Evolutionary conservation across 2,113 vertebrate genomes (phyloP).

Genomic region (Mobula birostris): DNA sequence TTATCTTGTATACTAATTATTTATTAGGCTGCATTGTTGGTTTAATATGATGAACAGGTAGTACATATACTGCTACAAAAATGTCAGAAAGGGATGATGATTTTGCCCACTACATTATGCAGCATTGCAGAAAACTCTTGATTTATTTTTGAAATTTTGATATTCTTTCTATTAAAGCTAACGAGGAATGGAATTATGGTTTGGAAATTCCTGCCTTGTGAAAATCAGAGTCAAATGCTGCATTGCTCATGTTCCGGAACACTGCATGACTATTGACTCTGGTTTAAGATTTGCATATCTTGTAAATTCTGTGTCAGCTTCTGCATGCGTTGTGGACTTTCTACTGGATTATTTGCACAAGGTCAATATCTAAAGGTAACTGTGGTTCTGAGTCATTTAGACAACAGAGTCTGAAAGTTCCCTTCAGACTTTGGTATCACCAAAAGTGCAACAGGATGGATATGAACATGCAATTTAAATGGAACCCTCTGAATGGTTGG

Average conservation of each 20-base stretch:
- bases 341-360: background rate
- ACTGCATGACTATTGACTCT: background rate
- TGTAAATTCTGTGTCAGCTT: slow-evolving; percentile 23
- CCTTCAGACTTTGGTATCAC: background rate
- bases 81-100: background rate
- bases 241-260: background rate
- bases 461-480: no score
- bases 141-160: background rate
- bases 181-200: background rate
- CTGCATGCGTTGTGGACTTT: background rate
- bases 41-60: background rate
- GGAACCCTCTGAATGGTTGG: no score
- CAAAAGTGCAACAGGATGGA: background rate
- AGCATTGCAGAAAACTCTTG: background rate
- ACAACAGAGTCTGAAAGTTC: background rate
- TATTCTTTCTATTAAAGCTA: background rate
- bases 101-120: background rate
- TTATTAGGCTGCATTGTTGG: background rate
- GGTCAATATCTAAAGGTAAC: background rate
- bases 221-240: background rate
- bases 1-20: background rate
- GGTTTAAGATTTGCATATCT: background rate
- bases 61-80: background rate
- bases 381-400: background rate
- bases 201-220: background rate